A percentile compares a stretch with the other conserved stretches of the same genome.
Conservation (phyloP, 1,140 invertebrate genomes). For the Calephelis nemesis region DNA sequence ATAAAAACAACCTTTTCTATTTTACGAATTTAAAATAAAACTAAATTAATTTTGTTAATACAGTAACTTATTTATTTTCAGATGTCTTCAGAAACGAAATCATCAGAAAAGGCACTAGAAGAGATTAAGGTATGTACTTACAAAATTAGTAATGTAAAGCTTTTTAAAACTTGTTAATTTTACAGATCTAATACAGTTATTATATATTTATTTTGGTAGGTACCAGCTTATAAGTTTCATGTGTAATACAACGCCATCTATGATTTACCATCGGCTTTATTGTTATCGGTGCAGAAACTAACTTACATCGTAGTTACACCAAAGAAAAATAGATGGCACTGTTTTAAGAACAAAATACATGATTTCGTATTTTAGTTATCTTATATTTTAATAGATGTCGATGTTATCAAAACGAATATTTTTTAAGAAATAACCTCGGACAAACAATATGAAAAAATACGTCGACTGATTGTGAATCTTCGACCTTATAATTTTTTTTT, state of each 20-base stretch:
- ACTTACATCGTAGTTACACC: too few species aligned
- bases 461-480: too few species aligned
- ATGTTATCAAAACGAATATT: neutral
- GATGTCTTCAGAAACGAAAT: slow-evolving; percentile 50
- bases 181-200: too few species aligned
- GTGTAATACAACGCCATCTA: slow-evolving; percentile 34
- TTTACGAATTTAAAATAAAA: neutral
- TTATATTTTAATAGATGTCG: slow-evolving; percentile 22
- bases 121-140: slow-evolving; percentile 56
- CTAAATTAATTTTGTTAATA: slow-evolving; percentile 34
- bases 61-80: slow-evolving; percentile 44
- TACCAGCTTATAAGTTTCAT: neutral
- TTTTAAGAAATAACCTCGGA: too few species aligned
- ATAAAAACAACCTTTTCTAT: too few species aligned
- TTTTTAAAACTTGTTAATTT: too few species aligned
- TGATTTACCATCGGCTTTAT: neutral
- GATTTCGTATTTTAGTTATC: neutral
- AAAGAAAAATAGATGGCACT: neutral
- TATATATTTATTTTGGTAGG: neutral
- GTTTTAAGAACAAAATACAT: neutral
- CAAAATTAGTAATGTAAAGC: neutral
- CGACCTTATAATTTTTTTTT: too few species aligned
- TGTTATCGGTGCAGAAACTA: too few species aligned
- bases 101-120: slow-evolving; percentile 59
- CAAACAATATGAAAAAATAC: too few species aligned